Evolutionary conservation across 1,140 invertebrate species (phyloP).

Genomic region (Oedothorax gibbosus): DNA sequence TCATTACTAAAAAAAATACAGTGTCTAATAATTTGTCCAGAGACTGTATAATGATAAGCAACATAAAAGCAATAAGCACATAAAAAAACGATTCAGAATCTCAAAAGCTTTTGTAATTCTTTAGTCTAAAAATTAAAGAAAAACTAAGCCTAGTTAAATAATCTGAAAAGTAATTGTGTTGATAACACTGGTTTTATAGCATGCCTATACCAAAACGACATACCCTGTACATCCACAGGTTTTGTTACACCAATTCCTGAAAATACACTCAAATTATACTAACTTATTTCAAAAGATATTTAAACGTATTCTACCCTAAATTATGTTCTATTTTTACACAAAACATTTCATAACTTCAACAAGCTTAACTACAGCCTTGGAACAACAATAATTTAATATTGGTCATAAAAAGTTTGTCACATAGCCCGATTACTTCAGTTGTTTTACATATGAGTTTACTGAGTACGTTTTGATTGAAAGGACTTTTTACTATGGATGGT

Average conservation of each 20-base stretch:
- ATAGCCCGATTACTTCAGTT: too few species aligned
- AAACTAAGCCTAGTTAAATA: not conserved
- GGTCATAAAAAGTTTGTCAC: too few species aligned
- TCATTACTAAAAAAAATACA: too few species aligned
- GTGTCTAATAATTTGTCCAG: too few species aligned
- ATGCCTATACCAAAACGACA: slow-evolving; percentile 10
- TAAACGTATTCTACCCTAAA: not conserved
- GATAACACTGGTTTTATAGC: not conserved
- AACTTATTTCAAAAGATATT: slow-evolving; percentile 10
- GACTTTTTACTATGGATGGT: too few species aligned
- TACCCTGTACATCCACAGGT: slow-evolving; percentile 31
- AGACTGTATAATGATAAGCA: too few species aligned
- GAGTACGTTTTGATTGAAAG: too few species aligned
- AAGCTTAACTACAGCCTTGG: too few species aligned
- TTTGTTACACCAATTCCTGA: slow-evolving; percentile 17
- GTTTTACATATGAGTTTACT: too few species aligned
- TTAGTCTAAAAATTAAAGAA: slow-evolving; percentile 2
- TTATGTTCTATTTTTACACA: too few species aligned
- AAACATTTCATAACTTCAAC: too few species aligned
- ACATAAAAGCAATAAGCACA: not conserved
- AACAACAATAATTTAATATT: too few species aligned
- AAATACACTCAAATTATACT: slow-evolving; percentile 18
- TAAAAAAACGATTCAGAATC: not conserved
- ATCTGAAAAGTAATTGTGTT: not conserved
- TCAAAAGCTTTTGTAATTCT: not conserved